Evolutionary conservation across 2,797 vertebrate genomes (phyloP), one percentile per base, ranked within the genome.

Genomic region (Darevskia mixta): DNA sequence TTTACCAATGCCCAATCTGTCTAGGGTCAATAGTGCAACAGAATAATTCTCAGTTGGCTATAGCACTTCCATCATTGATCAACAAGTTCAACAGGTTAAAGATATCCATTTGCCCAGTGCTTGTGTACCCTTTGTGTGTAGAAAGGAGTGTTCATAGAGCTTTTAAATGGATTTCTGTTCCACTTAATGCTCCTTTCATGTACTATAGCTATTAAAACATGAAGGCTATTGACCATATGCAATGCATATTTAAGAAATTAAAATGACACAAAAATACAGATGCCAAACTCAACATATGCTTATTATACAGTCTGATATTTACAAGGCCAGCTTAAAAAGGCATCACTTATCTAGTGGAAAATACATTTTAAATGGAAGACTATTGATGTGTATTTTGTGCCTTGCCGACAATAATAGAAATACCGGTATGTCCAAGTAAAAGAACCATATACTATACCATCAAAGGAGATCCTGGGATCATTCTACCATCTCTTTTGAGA

Each of bases 61-160:
- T 83, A 92, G 90, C 91, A 94, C 89, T 92, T 15, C 87, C 75
- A 83, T 93, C 92, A 93, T 91, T 93, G 87, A 95, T 95, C 88
- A 93, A 84, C 80, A 72, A 79, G 55, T 88, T 89, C 84, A 92
- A 1, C 0, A 43, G 76, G 45, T 90, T 94, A 73, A 67, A 77
- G 90, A 91, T 93, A 91, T 95, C 88, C 93, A 49, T 92, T 89
- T 85, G 78, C 85, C 17, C 86, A 79, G 66, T 80, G 90, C 84
- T 89, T 45, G 3, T 43, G 75, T 61, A 71, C 38, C 41, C 66
- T 88, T 43, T 1, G 0, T 76, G 11, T 82, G 55, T 61, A 86
- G 25, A 32, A n/a, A 85, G 89, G 91, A 87, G 15, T 73, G 71
- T 38, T 87, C 71, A 77, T 93, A 88, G 89, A 88, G 45, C 13